Conservation (phyloP, 2,113 vertebrate genomes). For the Taxidea taxus region DNA sequence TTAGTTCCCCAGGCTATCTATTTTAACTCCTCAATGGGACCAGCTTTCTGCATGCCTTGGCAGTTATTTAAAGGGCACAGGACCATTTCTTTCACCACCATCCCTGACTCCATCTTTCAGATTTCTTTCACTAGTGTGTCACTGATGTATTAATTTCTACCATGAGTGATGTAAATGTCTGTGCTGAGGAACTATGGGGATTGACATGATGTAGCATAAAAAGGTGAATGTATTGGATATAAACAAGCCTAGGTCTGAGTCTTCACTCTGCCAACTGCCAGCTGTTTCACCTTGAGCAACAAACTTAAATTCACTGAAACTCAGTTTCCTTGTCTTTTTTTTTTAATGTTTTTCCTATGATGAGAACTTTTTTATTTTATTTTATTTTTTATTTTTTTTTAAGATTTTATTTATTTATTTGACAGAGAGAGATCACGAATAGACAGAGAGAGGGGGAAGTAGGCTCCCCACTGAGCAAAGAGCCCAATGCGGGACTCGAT, state of each 20-base stretch:
- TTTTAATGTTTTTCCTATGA: too few species aligned
- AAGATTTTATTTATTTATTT: too few species aligned
- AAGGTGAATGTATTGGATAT: not conserved
- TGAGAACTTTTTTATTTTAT: too few species aligned
- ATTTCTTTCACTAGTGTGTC: not conserved
- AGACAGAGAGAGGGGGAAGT: too few species aligned
- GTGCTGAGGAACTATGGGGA: not conserved
- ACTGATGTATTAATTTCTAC: not conserved
- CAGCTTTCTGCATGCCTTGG: not conserved
- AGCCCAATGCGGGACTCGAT: too few species aligned
- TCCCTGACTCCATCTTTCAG: not conserved
- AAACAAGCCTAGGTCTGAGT: not conserved
- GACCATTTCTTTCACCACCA: not conserved
- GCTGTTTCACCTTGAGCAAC: not conserved
- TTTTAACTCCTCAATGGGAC: conserved; percentile 35
- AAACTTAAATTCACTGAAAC: not conserved
- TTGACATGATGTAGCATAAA: not conserved
- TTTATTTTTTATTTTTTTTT: too few species aligned
- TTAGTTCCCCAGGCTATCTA: not conserved
- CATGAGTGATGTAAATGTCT: not conserved
- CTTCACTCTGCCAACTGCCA: not conserved
- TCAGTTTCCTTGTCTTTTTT: not conserved
- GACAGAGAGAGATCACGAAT: too few species aligned
- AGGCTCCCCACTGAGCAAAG: too few species aligned
- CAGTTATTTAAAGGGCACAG: not conserved